A percentile compares a stretch with the other conserved stretches of the same genome.
These are phyloP conservation scores for Eupeodes luniger DNA, from an alignment of 2,888 invertebrate species.

Conservation along the genomic window DNA sequence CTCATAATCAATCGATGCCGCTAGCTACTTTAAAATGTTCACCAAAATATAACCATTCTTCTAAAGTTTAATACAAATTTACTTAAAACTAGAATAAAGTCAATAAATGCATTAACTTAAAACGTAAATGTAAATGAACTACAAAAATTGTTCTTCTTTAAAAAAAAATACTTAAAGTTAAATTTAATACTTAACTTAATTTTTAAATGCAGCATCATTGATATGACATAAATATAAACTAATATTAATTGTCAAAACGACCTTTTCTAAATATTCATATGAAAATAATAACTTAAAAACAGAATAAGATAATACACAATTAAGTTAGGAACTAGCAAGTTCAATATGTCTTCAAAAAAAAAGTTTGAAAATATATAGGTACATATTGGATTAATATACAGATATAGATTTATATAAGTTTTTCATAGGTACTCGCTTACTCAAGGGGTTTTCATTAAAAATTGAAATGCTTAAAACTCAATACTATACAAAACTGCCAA, in stretches of 20 bases:
- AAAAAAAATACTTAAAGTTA: background rate
- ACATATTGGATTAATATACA: background rate
- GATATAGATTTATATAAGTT: background rate
- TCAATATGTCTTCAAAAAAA: conserved; percentile 19
- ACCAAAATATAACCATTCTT: no score
- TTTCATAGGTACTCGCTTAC: background rate
- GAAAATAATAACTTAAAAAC: background rate
- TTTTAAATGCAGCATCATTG: background rate
- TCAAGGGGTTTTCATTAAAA: background rate
- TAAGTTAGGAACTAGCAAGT: conserved; percentile 10
- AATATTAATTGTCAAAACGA: background rate
- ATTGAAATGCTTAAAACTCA: conserved; percentile 6
- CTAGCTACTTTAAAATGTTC: no score
- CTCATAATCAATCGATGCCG: no score
- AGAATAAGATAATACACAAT: background rate
- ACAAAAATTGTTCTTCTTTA: background rate
- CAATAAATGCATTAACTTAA: no score
- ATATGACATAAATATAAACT: background rate
- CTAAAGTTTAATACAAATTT: background rate
- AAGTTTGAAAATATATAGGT: conserved; percentile 7
- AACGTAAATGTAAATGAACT: no score
- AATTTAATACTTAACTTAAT: background rate
- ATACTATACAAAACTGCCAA: conserved; percentile 2
- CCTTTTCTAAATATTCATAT: background rate
- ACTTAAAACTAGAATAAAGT: background rate